Base-by-base conservation (phyloP, 2,113 vertebrate species). In the Emydocephalus ijimae region DNA sequence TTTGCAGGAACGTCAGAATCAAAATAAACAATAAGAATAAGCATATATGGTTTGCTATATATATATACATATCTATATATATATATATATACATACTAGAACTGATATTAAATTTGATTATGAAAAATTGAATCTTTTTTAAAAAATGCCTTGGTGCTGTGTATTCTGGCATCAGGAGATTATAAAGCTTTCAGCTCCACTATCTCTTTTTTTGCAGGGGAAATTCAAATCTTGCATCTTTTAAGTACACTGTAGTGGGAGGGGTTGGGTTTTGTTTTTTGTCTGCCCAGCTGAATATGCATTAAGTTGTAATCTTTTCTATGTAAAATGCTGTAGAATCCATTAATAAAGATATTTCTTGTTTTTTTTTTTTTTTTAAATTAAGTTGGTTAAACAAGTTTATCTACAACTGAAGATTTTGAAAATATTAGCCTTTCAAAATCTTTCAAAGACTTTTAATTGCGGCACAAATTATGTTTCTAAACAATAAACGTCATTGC, bases 1-100 rank as follows among this genome's bases (percentile, higher is more conserved):
- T 93, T 96, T 93, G 88, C 98, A 99, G 99, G 99, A 99, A 97
- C 98, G 98, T 96, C 99, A 99, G 98, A 99, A 98, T 97, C 98
- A 98, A 97, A 98, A 96, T 98, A 99, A 98, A 98, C 98, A 98
- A 96, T 99, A 97, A 98, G 97, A 98, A 97, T 97, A 96, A 96
- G 96, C 97, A 95, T 96, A 97, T 94, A 94, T 96, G 97, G 95
- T 97, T 98, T 96, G 97, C 96, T 98, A 97, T 97, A 93, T 87
- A 91, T 91, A 92, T 86, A 54, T 90, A 52, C 50, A 45, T 74
- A 91, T 34, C 74, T 74, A 90, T 34, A 90, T 57, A 91, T 55
- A 91, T 90, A 90, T 81, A 90, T 39, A 90, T 57, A 91, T 55
- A 91, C 81, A 90, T 98, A 98, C 97, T 98, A 97, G 97, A 94